Percentiles rank a stretch among this genome's conserved stretches.
Conservation (phyloP, 30 jellyfish, hydroid and myxozoan genomes). For the Morbakka virulenta region DNA sequence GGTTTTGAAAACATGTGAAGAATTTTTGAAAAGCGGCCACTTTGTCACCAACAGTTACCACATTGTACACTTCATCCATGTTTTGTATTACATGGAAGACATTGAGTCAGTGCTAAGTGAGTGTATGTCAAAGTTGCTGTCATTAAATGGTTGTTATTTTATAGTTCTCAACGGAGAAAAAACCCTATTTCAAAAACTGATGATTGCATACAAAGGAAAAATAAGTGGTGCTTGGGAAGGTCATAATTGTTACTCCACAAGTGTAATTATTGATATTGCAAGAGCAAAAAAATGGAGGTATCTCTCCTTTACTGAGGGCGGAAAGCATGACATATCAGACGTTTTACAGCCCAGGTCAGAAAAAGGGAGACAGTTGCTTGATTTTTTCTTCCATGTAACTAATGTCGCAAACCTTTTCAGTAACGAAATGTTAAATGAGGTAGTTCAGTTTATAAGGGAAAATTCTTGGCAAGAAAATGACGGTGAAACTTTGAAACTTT, state of each 20-base stretch:
- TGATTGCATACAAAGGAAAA: slow-evolving; percentile 7
- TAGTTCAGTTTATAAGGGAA: slow-evolving; percentile 21
- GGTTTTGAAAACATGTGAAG: slow-evolving; percentile 15
- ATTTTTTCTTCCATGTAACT: slow-evolving; percentile 48
- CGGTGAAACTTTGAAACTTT: too few species aligned
- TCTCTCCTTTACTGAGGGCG: slow-evolving; percentile 1
- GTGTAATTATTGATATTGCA: slow-evolving; percentile 23
- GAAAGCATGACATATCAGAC: slow-evolving; percentile 37
- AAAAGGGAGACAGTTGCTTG: slow-evolving; percentile 38
- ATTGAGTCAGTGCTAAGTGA: slow-evolving; percentile 13
- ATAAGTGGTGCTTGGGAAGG: slow-evolving; percentile 18
- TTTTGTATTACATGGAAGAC: slow-evolving; percentile 49
- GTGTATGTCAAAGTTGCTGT: slow-evolving; percentile 25
- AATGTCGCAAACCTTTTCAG: background rate
- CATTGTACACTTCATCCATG: slow-evolving; percentile 24
- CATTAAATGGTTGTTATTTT: slow-evolving; percentile 9
- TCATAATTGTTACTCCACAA: slow-evolving; percentile 21
- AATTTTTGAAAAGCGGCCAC: too few species aligned
- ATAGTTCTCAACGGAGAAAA: slow-evolving; percentile 44
- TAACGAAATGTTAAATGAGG: slow-evolving; percentile 1
- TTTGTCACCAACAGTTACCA: slow-evolving; percentile 6
- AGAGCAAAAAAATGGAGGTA: slow-evolving; percentile 11
- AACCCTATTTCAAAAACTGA: slow-evolving; percentile 28
- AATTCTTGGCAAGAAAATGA: background rate
- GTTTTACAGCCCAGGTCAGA: background rate